Percentiles rank a stretch among this genome's conserved stretches.
phyloP scores from a whole-genome alignment of 2,113 vertebrate genomes.

The Herpetotheres cachinnans region DNA sequence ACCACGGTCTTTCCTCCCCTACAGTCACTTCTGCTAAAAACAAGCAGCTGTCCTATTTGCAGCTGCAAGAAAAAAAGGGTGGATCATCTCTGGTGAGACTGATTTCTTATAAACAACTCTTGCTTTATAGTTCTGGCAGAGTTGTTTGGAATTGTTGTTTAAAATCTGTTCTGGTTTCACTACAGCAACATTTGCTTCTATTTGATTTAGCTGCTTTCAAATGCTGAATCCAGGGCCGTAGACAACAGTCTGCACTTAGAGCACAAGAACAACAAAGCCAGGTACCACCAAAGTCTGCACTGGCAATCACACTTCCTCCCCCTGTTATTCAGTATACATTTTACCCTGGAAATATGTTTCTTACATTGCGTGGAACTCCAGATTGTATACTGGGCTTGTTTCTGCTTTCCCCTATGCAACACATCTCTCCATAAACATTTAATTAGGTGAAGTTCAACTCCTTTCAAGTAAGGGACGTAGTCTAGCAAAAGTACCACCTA shows the following conservation, averaged over 20 bases:
- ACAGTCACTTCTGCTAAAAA: not conserved
- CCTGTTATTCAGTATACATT: not conserved
- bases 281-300: rapidly evolving
- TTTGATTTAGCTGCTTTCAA: not conserved
- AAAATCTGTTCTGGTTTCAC: not conserved
- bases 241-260: not conserved
- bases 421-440: not conserved
- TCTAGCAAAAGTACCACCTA: not conserved
- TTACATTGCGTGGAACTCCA: not conserved
- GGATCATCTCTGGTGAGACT: not conserved
- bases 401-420: not conserved
- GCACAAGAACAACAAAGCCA: rapidly evolving
- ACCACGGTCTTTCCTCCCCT: not conserved
- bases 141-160: not conserved
- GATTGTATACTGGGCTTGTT: not conserved
- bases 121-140: not conserved
- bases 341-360: not conserved
- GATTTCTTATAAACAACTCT: not conserved
- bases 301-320: not conserved
- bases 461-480: not conserved
- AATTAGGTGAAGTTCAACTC: not conserved
- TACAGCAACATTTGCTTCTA: not conserved
- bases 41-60: not conserved
- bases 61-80: not conserved
- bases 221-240: not conserved